Percentiles rank a stretch among this genome's conserved stretches.
Conservation (phyloP, 2,113 vertebrate genomes). For the Rhynchomys soricoides region DNA sequence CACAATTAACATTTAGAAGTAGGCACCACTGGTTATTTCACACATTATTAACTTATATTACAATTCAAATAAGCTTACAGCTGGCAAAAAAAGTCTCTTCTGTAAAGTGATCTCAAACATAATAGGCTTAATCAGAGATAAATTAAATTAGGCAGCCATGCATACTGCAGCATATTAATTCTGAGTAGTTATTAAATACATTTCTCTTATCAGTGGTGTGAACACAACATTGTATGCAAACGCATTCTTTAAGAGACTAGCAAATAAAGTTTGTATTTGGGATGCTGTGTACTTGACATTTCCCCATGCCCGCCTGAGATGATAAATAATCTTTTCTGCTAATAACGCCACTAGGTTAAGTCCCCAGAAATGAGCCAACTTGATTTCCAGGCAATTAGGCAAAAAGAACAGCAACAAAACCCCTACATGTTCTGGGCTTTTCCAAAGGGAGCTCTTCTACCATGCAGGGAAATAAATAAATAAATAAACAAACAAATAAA, state of each 20-base stretch:
- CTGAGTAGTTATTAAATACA: constrained; percentile 89
- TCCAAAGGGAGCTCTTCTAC: constrained; percentile 75
- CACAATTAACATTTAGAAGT: constrained; percentile 89
- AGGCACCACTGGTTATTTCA: constrained; percentile 89
- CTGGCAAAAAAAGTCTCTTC: constrained; percentile 89
- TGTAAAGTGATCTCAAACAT: constrained; percentile 91
- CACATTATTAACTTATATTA: constrained; percentile 93
- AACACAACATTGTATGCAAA: constrained; percentile 86
- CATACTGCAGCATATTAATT: constrained; percentile 88
- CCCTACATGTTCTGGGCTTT: constrained; percentile 74
- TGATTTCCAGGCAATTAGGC: constrained; percentile 82
- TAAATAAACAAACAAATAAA: not conserved
- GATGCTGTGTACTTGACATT: constrained; percentile 77
- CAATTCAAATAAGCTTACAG: constrained; percentile 92
- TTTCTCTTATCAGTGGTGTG: constrained; percentile 87
- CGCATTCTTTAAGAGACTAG: constrained; percentile 83
- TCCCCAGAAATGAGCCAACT: constrained; percentile 77
- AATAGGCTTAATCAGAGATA: constrained; percentile 93
- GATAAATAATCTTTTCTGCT: constrained; percentile 80
- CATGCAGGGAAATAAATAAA: constrained; percentile 52
- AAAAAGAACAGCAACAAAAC: constrained; percentile 79
- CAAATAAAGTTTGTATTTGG: constrained; percentile 86
- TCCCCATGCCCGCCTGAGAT: constrained; percentile 72
- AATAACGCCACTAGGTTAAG: constrained; percentile 76
- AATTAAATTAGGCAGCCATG: constrained; percentile 92